A percentile compares a stretch with the other conserved stretches of the same genome.
Conservation (phyloP, 2,113 vertebrate species). For the Tor tambroides region DNA sequence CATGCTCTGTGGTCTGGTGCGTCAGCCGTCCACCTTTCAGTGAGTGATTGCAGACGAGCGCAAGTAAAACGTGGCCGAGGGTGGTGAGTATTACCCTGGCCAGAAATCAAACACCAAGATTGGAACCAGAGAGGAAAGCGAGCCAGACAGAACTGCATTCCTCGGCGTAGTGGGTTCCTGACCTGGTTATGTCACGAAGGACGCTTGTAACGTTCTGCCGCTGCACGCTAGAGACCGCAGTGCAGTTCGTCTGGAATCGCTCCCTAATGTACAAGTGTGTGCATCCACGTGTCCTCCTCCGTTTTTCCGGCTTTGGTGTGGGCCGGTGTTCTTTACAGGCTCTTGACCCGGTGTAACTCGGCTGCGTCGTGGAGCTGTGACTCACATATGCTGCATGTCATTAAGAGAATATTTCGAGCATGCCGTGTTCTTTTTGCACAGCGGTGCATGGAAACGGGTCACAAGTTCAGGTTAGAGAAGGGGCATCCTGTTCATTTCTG, state of each 20-base stretch:
- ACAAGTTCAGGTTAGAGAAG: constrained; percentile 33
- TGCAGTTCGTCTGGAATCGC: constrained; percentile 1
- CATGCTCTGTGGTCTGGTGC: constrained; percentile 23
- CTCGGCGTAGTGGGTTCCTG: constrained; percentile 21
- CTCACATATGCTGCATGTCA: constrained; percentile 49
- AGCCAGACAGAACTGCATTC: constrained; percentile 44
- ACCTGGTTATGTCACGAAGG: constrained; percentile 47
- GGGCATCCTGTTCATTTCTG: constrained; percentile 26
- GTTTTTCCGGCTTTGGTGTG: neutral
- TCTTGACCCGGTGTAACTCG: constrained; percentile 40
- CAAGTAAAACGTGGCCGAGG: constrained; percentile 20
- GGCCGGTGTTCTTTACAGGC: constrained; percentile 39
- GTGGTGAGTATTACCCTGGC: constrained; percentile 39
- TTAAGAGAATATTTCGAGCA: constrained; percentile 47
- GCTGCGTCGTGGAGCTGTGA: constrained; percentile 42
- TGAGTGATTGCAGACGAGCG: constrained; percentile 31
- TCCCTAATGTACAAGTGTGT: neutral
- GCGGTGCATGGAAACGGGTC: constrained; percentile 35
- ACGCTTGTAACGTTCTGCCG: neutral
- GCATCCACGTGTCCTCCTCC: neutral
- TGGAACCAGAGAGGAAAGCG: constrained; percentile 35
- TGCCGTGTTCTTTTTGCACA: constrained; percentile 10
- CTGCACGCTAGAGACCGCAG: neutral
- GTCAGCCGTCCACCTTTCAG: constrained; percentile 14
- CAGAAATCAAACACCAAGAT: constrained; percentile 52